Conservation (phyloP, 1,140 invertebrate genomes). For the Drosophila albomicans region DNA sequence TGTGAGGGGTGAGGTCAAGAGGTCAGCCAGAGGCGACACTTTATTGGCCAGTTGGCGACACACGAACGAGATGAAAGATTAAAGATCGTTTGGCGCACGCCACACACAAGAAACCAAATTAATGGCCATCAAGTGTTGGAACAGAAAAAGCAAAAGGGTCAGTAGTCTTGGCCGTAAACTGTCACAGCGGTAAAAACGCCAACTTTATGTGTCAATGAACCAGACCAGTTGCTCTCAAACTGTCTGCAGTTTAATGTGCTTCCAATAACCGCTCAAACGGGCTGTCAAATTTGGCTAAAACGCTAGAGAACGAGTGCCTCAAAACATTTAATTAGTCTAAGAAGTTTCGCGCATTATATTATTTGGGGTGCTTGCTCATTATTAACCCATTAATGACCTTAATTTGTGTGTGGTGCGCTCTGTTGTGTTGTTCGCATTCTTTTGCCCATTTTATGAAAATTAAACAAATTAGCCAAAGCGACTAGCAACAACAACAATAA, state of each 20-base stretch:
- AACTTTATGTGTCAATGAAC: constrained; percentile 27
- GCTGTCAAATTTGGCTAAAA: constrained; percentile 6
- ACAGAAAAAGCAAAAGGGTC: constrained; percentile 59
- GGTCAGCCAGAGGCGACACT: constrained; percentile 10
- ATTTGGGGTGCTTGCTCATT: constrained; percentile 14
- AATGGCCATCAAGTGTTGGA: constrained; percentile 71
- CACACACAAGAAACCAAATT: constrained; percentile 59
- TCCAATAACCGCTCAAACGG: constrained; percentile 27
- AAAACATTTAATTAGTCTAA: constrained; percentile 32
- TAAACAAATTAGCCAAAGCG: constrained; percentile 46
- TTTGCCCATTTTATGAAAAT: constrained; percentile 31
- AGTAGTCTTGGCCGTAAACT: constrained; percentile 35
- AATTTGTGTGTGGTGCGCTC: constrained; percentile 16
- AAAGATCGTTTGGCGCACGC: constrained; percentile 54
- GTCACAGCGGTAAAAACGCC: constrained; percentile 41
- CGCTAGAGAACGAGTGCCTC: not conserved
- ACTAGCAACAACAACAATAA: constrained; percentile 27
- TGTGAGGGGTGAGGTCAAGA: not conserved
- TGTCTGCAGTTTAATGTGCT: constrained; percentile 17
- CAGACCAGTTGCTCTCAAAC: constrained; percentile 23
- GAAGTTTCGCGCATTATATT: constrained; percentile 18
- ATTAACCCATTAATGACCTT: constrained; percentile 47
- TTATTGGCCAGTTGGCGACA: not conserved
- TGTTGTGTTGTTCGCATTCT: constrained; percentile 15
- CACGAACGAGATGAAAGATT: constrained; percentile 21